Base-by-base conservation (phyloP, 64 coral and sea anemone species). In the Orbicella faveolata region DNA sequence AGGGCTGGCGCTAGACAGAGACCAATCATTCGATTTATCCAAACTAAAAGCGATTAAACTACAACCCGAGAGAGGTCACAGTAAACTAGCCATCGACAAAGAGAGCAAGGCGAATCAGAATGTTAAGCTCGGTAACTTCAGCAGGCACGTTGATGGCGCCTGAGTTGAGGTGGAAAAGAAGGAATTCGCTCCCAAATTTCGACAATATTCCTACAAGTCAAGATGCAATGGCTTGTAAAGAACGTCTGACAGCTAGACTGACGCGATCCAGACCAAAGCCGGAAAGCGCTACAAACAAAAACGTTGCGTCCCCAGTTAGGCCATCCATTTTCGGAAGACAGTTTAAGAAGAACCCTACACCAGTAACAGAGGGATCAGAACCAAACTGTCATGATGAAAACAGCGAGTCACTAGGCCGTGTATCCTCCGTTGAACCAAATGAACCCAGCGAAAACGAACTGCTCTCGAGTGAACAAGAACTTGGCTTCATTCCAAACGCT, bases 401-500 rank as follows among this genome's bases (percentile, higher is more conserved):
- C 5, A 76, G 34, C 37, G 36, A 44, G 14, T 76, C 75, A 20
- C 35, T 76, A 15, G 75, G 34, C 14, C 14, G 75, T 14, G 6
- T 44, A 76, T 35, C 72, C 26, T 19, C 21, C 21, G 19, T 33
- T 7, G 51, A 75, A 14, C 51, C 41, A n/a, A 65, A 74, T n/a
- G 84, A 75, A 59, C 34, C 70, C 8, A 53, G 57, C 10, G 26
- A 55, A 35, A 75, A 54, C 15, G 21, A 87, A 33, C 20, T 54
- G 72, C 83, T 26, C 7, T 52, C 75, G 19, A 20, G 35, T 85
- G 18, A 23, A 52, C 35, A 87, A 34, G 85, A 87, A 54, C 85
- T 87, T 12, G 20, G 85, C 44, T 55, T 69, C 10, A 73, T 87
- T 11, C 85, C 85, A 30, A 87, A 87, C 9, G 73, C 73, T 3